Base-by-base conservation (phyloP, 1,140 invertebrate genomes). In the Magallana angulata region DNA sequence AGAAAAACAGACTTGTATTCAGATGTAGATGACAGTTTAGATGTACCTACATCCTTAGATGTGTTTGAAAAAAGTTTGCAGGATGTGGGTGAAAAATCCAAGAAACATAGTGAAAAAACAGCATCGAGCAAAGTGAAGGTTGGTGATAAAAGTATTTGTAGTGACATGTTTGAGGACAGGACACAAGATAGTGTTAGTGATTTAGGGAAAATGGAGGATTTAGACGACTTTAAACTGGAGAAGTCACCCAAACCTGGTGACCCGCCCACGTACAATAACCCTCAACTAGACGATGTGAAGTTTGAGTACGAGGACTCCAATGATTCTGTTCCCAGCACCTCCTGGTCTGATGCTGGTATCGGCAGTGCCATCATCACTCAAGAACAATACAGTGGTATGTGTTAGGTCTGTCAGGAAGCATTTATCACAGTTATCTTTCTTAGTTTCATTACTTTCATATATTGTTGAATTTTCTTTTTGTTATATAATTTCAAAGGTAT, bases 41-140 rank as follows among this genome's bases (percentile, higher is more conserved):
- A 30, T 5, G 24, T 83, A 58, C 57, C 58, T 58, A 12, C n/a
- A 11, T 57, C 82, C 24, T n/a, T 7, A 24, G 57, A 7, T 14
- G 24, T 48, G 48, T 58, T 57, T 4, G 89, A 88, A 57, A 86
- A 85, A n/a, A 14, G n/a, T 24, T 58, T n/a, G 8, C 82, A 83
- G 3, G 24, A 2, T 18, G 58, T 58, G 24, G 58, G 58, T 57
- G 82, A 83, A 16, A 83, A 83, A 57, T 18, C 56, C 58, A 57
- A 4, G 16, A 57, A 30, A 57, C n/a, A 83, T 11, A 83, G 82
- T 83, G 82, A 83, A 18, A 83, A 58, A 59, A 18, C 57, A 18
- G 24, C 1, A 11, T 82, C 81, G 14, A n/a, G 18, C 18, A 57
- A 83, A 24, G 6, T 4, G 58, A 24, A 18, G 18, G 24, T 11